These are phyloP conservation scores for Brenthis daphne DNA, from an alignment of 2,888 invertebrate species.

Conservation along the genomic window DNA sequence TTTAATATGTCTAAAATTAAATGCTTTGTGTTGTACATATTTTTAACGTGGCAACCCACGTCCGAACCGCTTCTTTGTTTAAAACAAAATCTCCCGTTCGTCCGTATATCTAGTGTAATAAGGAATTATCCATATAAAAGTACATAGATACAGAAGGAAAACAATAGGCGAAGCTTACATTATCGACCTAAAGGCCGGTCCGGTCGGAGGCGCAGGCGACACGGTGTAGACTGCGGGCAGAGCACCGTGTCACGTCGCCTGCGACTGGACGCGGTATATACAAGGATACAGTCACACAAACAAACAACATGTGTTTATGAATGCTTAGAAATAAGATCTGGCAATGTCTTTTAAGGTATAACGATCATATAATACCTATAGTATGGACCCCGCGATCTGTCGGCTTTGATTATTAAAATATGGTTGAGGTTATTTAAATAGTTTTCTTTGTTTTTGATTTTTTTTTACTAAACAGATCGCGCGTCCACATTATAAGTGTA, in stretches of 20 bases:
- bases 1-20: conserved; percentile 81
- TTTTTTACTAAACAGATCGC: conserved; percentile 3
- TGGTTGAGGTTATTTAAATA: not conserved
- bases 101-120: conserved; percentile 74
- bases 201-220: conserved; percentile 45
- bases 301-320: conserved; percentile 66
- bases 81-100: conserved; percentile 62
- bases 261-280: conserved; percentile 51
- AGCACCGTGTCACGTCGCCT: conserved; percentile 34
- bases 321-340: conserved; percentile 68
- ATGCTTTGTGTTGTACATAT: conserved; percentile 81
- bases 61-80: conserved; percentile 51
- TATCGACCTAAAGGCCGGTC: conserved; percentile 44
- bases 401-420: conserved; percentile 1
- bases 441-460: not conserved
- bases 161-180: conserved; percentile 74
- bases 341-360: conserved; percentile 65
- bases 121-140: conserved; percentile 73
- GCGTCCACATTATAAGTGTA: conserved; percentile 30
- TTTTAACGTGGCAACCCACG: conserved; percentile 58
- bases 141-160: conserved; percentile 72
- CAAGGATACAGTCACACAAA: conserved; percentile 65
- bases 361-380: conserved; percentile 22
- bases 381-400: conserved; percentile 21
- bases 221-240: conserved; percentile 18